Conservation (phyloP, 2,888 invertebrate species). For the Nysson spinosus region DNA sequence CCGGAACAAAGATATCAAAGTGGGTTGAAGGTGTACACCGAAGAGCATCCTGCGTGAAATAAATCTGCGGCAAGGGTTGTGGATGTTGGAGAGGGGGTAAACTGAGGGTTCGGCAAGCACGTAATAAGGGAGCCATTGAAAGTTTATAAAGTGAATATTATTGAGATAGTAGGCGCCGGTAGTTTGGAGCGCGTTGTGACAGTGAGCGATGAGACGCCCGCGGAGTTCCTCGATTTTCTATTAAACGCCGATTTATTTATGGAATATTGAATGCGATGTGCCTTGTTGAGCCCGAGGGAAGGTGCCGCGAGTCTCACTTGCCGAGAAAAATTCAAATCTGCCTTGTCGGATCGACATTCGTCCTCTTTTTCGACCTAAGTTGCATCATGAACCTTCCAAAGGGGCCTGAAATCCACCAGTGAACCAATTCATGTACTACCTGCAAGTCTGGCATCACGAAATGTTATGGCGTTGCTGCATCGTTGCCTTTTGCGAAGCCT, state of each 20-base stretch:
- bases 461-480: too few species aligned
- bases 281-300: constrained; percentile 36
- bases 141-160: constrained; percentile 76
- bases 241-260: constrained; percentile 76
- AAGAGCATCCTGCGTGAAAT: background rate
- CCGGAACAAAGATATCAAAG: background rate
- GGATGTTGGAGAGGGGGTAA: constrained; percentile 3
- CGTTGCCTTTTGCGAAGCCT: too few species aligned
- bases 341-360: constrained; percentile 46
- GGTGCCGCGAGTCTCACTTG: constrained; percentile 15
- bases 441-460: too few species aligned
- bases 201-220: constrained; percentile 71
- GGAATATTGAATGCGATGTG: constrained; percentile 73
- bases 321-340: constrained; percentile 70
- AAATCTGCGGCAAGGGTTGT: constrained; percentile 8
- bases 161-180: constrained; percentile 65
- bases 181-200: constrained; percentile 54
- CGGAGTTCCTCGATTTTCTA: constrained; percentile 68
- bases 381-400: too few species aligned
- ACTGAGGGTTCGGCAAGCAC: constrained; percentile 25
- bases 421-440: too few species aligned
- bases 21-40: background rate
- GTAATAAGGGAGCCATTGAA: constrained; percentile 66
- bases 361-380: constrained; percentile 17
- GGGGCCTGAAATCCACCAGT: too few species aligned